These are phyloP conservation scores for Rhagium mordax DNA, from an alignment of 2,888 invertebrate genomes.

Conservation along the genomic window DNA sequence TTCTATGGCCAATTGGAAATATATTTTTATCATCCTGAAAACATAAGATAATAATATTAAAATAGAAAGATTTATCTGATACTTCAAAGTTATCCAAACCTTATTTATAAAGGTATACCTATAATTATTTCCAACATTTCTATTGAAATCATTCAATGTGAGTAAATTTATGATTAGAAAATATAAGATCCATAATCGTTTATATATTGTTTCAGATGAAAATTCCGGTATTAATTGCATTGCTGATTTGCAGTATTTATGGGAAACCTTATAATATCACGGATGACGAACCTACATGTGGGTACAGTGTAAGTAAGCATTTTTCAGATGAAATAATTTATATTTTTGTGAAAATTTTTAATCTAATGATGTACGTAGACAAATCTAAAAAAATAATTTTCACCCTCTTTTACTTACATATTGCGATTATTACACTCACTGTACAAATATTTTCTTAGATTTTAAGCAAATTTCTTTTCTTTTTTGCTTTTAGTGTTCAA, in stretches of 20 bases:
- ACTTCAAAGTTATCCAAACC: not conserved
- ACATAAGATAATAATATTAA: not conserved
- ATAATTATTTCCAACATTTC: not conserved
- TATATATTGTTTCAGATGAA: constrained; percentile 28
- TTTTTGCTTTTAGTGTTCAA: too few relatives aligned
- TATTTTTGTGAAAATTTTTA: too few relatives aligned
- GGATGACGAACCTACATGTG: constrained; percentile 49
- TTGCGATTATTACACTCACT: too few relatives aligned
- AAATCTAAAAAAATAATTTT: too few relatives aligned
- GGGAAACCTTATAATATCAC: not conserved
- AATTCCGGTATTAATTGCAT: not conserved
- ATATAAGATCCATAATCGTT: too few relatives aligned
- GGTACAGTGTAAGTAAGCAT: constrained; percentile 5
- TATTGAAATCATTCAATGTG: not conserved
- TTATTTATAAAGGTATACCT: not conserved
- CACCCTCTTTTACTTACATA: too few relatives aligned
- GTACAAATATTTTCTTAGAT: too few relatives aligned
- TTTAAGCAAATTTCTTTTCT: too few relatives aligned
- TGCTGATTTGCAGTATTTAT: constrained; percentile 2
- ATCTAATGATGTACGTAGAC: too few relatives aligned
- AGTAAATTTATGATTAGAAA: not conserved
- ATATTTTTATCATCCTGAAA: too few relatives aligned
- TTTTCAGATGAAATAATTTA: too few relatives aligned
- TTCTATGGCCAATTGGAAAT: too few relatives aligned
- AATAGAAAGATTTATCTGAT: not conserved